These are phyloP conservation scores for Passer montanus DNA, from an alignment of 2,113 vertebrate genomes.

Conservation along the genomic window DNA sequence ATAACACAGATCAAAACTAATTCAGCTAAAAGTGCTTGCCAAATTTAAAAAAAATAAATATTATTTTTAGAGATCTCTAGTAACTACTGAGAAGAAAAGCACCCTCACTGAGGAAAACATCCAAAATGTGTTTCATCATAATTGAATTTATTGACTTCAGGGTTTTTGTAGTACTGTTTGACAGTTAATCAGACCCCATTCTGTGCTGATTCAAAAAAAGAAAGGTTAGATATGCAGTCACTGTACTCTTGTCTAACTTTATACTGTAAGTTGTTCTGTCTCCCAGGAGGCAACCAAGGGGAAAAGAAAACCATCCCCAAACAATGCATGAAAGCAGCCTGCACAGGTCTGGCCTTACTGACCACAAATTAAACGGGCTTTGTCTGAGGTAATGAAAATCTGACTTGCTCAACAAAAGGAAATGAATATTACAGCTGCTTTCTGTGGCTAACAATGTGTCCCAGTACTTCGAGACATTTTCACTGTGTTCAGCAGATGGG, in stretches of 20 bases:
- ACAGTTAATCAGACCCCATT: background rate
- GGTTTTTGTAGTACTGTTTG: background rate
- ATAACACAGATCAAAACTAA: background rate
- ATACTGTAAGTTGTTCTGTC: background rate
- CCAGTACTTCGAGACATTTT: background rate
- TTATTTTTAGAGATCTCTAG: background rate
- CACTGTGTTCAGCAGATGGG: background rate
- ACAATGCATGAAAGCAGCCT: background rate
- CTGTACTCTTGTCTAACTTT: background rate
- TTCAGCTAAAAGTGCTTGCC: background rate
- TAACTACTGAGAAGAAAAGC: background rate
- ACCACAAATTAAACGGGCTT: background rate
- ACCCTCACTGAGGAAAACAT: background rate
- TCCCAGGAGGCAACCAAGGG: background rate
- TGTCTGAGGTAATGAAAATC: slow-evolving; percentile 31
- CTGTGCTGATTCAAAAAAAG: background rate
- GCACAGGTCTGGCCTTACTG: background rate
- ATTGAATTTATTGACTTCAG: background rate
- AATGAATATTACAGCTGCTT: slow-evolving; percentile 26
- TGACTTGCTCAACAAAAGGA: slow-evolving; percentile 32
- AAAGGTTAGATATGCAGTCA: background rate
- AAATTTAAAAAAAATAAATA: background rate
- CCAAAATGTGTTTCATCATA: background rate
- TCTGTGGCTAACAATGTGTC: background rate
- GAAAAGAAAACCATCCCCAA: background rate